Evolutionary conservation across 92 coral and sea anemone genomes (phyloP).

Genomic region (Chrysogorgia sp.): DNA sequence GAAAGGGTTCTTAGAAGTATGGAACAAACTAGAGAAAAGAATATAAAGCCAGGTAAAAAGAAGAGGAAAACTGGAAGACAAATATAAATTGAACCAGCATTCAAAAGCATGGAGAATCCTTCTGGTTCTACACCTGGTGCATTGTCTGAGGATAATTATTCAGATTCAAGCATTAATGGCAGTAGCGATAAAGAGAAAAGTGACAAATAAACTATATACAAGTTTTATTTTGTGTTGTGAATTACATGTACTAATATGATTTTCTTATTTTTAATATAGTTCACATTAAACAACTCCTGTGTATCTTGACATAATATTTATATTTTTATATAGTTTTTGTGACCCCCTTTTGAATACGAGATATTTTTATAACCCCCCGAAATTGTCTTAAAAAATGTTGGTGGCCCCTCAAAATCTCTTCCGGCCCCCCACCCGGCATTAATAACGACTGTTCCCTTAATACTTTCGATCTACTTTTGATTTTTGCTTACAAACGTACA

Average conservation of each 20-base stretch:
- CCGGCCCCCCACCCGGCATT: no score
- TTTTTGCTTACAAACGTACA: no score
- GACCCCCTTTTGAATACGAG: slow-evolving; percentile 5
- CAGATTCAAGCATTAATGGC: not conserved
- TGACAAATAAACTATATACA: not conserved
- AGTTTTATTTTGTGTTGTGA: not conserved
- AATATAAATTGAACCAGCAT: not conserved
- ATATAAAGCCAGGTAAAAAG: not conserved
- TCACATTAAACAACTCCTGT: slow-evolving; percentile 1
- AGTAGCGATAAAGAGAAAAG: slow-evolving; percentile 4
- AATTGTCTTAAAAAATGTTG: not conserved
- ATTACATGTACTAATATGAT: not conserved
- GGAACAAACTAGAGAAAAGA: not conserved
- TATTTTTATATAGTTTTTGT: slow-evolving; percentile 5
- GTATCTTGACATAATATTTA: not conserved
- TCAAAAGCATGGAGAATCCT: slow-evolving; percentile 2
- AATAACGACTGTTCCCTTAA: no score
- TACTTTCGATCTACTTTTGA: no score
- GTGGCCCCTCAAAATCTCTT: slow-evolving; percentile 5
- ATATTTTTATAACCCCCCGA: slow-evolving; percentile 1
- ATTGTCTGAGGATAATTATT: not conserved
- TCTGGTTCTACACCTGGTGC: not conserved
- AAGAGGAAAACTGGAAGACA: slow-evolving; percentile 4
- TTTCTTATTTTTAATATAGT: slow-evolving; percentile 3
- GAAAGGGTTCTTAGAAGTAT: not conserved